Base-by-base conservation (phyloP, 2,113 vertebrate genomes). In the Coreoperca whiteheadi region DNA sequence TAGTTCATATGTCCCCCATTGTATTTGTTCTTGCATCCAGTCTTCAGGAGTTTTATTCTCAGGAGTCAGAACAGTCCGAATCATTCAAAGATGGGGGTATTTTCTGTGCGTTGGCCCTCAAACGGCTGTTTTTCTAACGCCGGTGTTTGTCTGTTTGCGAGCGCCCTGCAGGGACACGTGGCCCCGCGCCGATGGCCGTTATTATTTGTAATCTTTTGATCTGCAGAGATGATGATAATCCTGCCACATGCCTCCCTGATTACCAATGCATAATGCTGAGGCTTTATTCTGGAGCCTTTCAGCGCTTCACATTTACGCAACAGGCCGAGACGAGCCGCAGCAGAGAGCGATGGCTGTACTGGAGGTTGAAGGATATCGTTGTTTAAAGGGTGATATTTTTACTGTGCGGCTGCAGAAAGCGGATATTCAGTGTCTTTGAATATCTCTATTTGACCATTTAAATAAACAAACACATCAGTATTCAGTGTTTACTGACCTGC, bases 201-300 rank as follows among this genome's bases (percentile, higher is more conserved):
- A 73, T 88, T 43, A 77, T 89, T 84, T 88, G 84, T 92, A 93
- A 93, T 92, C 91, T 89, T 74, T 89, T 93, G 88, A 92, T 91
- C 91, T 85, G 70, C 78, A 84, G 48, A 85, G 85, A 92, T 88
- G 78, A 88, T 91, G 64, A 91, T 93, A 92, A 92, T 91, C 91
- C 88, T 5, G 79, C 88, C 83, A 84, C 87, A 88, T 75, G 86
- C 75, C 86, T 90, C 84, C 59, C 85, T 87, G 89, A 89, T 92
- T 82, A 90, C 83, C 68, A 56, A 11, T 14, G 66, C 85, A 30
- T 72, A 32, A 72, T 10, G 79, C 81, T 21, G 11, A 71, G 73
- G 81, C 81, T 88, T 78, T 37, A 60, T 60, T 46, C 79, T 41
- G 74, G 0, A 77, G 72, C 43, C 51, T 75, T 12, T 74, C 85